Evolutionary conservation across 2,797 vertebrate genomes (phyloP).

Genomic region (Ateles fusciceps): DNA sequence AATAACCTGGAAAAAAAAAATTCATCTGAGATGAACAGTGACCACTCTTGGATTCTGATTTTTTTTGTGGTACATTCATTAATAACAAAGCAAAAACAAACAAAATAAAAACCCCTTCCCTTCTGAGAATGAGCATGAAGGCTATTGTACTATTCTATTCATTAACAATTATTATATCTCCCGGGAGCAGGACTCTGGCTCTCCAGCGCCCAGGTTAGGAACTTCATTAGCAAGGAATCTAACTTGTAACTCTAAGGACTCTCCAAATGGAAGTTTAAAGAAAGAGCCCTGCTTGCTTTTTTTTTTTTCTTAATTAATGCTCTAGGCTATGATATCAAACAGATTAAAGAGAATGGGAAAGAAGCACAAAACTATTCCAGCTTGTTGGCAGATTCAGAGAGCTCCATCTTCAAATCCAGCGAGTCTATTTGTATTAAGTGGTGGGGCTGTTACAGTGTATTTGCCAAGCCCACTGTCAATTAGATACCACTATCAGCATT

Average conservation of each 20-base stretch:
- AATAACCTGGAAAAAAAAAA: not conserved
- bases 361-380: not conserved
- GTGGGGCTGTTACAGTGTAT: not conserved
- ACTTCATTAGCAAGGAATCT: not conserved
- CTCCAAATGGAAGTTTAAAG: not conserved
- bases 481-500: not conserved
- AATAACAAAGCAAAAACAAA: not conserved
- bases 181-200: not conserved
- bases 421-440: not conserved
- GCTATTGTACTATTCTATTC: not conserved
- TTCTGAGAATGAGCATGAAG: not conserved
- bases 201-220: not conserved
- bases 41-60: not conserved
- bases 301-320: not conserved
- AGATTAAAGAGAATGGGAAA: constrained; percentile 11
- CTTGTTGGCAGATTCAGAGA: not conserved
- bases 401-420: not conserved
- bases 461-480: not conserved
- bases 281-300: not conserved
- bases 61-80: not conserved
- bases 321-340: not conserved
- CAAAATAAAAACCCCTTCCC: not conserved
- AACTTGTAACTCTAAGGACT: not conserved
- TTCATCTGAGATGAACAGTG: not conserved
- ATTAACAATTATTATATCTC: not conserved